Evolutionary conservation across 2,888 invertebrate genomes (phyloP), one percentile per base, ranked within the genome.

Genomic region (Charanyca ferruginea): DNA sequence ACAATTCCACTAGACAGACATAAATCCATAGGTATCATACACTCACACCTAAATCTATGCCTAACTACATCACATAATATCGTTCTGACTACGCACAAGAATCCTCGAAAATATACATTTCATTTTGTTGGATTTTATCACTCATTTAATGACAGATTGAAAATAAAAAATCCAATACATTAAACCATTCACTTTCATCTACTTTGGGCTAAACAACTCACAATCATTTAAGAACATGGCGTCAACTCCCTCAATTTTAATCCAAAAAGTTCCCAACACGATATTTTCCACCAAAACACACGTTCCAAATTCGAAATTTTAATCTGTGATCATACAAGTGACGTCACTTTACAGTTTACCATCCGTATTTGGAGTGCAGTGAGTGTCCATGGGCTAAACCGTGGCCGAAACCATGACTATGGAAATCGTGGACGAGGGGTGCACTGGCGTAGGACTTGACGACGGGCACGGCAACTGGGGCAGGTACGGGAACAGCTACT

Each of bases 31-130:
- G 38, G 9, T 61, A 65, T 73, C 73, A 77, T 59, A 73, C 79
- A 77, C 48, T 66, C 67, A 80, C 69, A 78, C 68, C 65, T 79
- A 81, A 79, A 72, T 48, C 79, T 84, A 87, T 64, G 75, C 85
- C 87, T 88, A 80, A 64, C 90, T 93, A 94, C 77, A 94, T 94
- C 93, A 94, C 93, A 93, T 87, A 85, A 84, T 87, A 90, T 86
- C 79, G 87, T 85, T 89, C 83, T 90, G 90, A 91, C 90, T 91
- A 86, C 82, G 74, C 83, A 84, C 77, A 87, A 80, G 84, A 86
- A 87, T 87, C 85, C 87, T 83, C 83, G 80, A 86, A 90, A 90
- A 92, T 73, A 66, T 66, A 73, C 66, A 80, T 71, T 69, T 79
- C 73, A 68, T 71, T 76, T 65, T 57, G 53, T 59, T 72, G 52